Evolutionary conservation across 1,140 invertebrate species (phyloP).

Genomic region (Pentalonia nigronervosa): DNA sequence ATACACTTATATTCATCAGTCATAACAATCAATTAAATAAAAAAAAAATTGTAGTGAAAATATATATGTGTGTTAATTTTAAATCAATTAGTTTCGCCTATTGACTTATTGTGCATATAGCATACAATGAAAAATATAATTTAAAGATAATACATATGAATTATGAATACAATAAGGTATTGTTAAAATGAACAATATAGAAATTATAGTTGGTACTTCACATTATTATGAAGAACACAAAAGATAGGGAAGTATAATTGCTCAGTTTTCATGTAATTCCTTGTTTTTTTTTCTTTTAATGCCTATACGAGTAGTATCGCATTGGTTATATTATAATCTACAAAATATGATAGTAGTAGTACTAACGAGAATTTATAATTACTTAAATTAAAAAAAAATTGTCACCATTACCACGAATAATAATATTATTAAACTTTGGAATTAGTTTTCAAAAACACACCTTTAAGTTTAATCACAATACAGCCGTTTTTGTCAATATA

Average conservation of each 20-base stretch:
- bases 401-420: background rate
- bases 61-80: background rate
- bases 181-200: constrained; percentile 4
- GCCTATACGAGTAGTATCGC: background rate
- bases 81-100: constrained; percentile 11
- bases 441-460: background rate
- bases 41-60: background rate
- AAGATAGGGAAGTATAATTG: background rate
- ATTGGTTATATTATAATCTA: background rate
- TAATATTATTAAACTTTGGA: too few relatives aligned
- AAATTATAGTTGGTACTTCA: background rate
- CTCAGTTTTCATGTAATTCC: background rate
- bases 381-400: background rate
- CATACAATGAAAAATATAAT: constrained; percentile 1
- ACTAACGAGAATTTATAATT: too few relatives aligned
- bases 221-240: background rate
- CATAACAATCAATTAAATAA: constrained; percentile 10
- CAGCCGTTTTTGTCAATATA: background rate
- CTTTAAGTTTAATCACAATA: background rate
- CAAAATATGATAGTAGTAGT: background rate
- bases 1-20: background rate
- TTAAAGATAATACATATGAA: constrained; percentile 12
- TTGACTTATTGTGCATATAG: background rate
- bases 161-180: constrained; percentile 2
- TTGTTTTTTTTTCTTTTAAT: background rate